These are phyloP conservation scores for Dendrolimus houi DNA, from an alignment of 2,888 invertebrate genomes.

Conservation along the genomic window DNA sequence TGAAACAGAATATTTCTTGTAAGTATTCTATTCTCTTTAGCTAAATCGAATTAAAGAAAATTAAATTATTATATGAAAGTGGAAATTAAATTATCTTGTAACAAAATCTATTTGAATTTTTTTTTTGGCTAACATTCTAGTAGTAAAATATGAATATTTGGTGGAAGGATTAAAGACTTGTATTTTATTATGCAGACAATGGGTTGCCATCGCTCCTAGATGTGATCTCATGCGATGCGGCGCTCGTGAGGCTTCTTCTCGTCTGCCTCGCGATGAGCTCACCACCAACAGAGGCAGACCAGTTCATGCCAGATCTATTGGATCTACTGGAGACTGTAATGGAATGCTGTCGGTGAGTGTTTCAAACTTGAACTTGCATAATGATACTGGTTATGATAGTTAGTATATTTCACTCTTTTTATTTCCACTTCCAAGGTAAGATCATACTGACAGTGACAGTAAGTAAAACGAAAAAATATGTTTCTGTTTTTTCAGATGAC, in stretches of 20 bases:
- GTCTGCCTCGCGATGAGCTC: constrained; percentile 69
- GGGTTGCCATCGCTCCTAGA: constrained; percentile 83
- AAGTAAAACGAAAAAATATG: too few relatives aligned
- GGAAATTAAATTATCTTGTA: too few relatives aligned
- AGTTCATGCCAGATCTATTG: constrained; percentile 80
- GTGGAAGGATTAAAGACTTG: neutral
- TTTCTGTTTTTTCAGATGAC: too few relatives aligned
- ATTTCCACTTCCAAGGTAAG: too few relatives aligned
- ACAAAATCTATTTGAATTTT: too few relatives aligned
- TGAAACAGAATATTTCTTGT: constrained; percentile 60
- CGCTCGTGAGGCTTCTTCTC: constrained; percentile 82
- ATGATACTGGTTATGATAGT: too few relatives aligned
- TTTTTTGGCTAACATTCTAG: too few relatives aligned
- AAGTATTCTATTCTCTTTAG: constrained; percentile 17
- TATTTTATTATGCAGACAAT: constrained; percentile 30
- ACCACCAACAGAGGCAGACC: constrained; percentile 66
- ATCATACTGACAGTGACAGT: too few relatives aligned
- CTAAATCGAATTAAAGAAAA: neutral
- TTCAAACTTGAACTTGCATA: neutral
- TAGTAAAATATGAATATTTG: too few relatives aligned
- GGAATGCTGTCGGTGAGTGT: constrained; percentile 75
- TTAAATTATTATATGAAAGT: too few relatives aligned
- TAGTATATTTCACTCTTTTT: too few relatives aligned
- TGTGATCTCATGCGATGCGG: constrained; percentile 84
- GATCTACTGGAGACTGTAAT: constrained; percentile 80